A percentile compares a stretch with the other conserved stretches of the same genome.
Evolutionary conservation across 2,797 vertebrate genomes (phyloP).

Genomic region (Pangasius mekongensis): DNA sequence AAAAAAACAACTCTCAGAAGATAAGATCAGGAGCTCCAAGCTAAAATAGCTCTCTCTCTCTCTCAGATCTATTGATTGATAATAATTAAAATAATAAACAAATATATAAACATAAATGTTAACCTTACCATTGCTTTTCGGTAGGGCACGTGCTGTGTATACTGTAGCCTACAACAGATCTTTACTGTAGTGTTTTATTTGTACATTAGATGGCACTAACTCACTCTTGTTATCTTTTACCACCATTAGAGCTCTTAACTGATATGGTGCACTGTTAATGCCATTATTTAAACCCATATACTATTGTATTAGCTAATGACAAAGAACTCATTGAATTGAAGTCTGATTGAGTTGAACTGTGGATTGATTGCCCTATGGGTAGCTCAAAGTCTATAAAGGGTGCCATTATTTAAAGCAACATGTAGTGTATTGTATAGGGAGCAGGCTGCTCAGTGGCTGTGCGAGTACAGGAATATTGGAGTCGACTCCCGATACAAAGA

Average conservation of each 20-base stretch:
- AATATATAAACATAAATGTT: neutral
- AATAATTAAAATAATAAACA: neutral
- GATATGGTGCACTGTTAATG: neutral
- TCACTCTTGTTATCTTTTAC: neutral
- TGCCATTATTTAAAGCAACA: neutral
- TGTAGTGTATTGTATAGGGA: neutral
- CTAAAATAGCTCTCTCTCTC: neutral
- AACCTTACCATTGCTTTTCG: neutral
- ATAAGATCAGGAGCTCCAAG: neutral
- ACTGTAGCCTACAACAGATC: neutral
- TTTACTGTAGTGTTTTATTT: neutral
- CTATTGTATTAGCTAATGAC: neutral
- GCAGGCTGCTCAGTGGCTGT: neutral
- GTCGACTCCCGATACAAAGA: neutral
- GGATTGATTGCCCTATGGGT: neutral
- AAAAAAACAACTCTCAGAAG: neutral
- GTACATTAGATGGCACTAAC: conserved; percentile 16
- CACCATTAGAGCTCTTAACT: neutral
- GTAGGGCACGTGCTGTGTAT: neutral
- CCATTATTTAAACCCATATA: neutral
- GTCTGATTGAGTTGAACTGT: neutral
- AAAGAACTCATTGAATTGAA: neutral
- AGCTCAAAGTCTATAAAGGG: neutral
- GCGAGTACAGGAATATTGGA: neutral
- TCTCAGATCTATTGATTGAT: neutral